Conservation (phyloP, 2,113 vertebrate genomes). For the Myiozetetes cayanensis region DNA sequence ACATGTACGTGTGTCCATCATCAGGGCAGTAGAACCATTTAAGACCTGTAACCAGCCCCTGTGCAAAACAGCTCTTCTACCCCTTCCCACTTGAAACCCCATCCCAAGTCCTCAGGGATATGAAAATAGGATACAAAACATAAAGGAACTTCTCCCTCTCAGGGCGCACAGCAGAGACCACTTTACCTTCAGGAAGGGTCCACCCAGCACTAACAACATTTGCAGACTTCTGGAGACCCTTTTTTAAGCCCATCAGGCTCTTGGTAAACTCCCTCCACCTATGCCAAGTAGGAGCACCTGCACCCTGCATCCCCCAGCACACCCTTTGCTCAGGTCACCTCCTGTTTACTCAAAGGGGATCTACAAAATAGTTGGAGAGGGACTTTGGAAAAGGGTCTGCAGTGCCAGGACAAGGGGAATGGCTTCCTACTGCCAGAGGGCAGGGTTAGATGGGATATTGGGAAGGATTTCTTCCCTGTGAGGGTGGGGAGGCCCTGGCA, state of each 20-base stretch:
- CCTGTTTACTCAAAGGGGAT: not conserved
- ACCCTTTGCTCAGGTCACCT: not conserved
- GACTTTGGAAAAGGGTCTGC: not conserved
- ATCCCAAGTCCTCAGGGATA: not conserved
- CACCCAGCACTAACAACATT: not conserved
- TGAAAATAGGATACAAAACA: not conserved
- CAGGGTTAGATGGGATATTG: not conserved
- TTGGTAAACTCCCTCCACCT: not conserved
- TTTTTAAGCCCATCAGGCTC: not conserved
- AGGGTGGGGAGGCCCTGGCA: rapidly evolving
- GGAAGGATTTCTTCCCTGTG: not conserved
- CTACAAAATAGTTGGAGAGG: not conserved
- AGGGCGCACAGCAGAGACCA: rapidly evolving
- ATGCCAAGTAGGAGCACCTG: not conserved
- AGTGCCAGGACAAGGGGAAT: not conserved
- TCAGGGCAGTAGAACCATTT: not conserved
- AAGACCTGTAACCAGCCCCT: not conserved
- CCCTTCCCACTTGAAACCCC: not conserved
- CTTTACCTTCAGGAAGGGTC: not conserved
- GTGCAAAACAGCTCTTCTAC: not conserved
- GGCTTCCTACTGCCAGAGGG: not conserved
- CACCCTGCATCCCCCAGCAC: not conserved
- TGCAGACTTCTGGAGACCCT: not conserved
- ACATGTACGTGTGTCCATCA: not conserved
- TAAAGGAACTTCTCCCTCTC: not conserved